Evolutionary conservation across 2,113 vertebrate genomes (phyloP).

Genomic region (Argyrosomus japonicus): DNA sequence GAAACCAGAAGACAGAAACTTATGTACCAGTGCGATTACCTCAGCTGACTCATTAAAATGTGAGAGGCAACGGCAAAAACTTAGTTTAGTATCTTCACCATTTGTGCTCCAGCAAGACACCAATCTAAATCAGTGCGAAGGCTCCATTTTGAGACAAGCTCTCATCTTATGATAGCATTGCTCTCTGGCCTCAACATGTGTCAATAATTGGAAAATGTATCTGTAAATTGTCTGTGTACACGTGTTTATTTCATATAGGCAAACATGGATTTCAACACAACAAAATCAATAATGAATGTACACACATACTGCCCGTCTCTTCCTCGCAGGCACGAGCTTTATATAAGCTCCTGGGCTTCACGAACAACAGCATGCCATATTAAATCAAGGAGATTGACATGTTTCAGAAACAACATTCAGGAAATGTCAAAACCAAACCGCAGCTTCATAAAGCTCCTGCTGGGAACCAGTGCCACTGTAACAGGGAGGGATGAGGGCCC

Average conservation of each 20-base stretch:
- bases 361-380: slow-evolving; percentile 61
- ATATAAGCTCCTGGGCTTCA: slow-evolving; percentile 57
- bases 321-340: slow-evolving; percentile 30
- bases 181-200: slow-evolving; percentile 18
- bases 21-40: slow-evolving; percentile 27
- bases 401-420: slow-evolving; percentile 74
- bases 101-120: slow-evolving; percentile 42
- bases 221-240: slow-evolving; percentile 53
- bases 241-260: slow-evolving; percentile 51
- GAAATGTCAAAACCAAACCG: slow-evolving; percentile 76
- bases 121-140: slow-evolving; percentile 7
- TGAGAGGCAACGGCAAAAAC: slow-evolving; percentile 37
- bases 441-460: slow-evolving; percentile 58
- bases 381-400: slow-evolving; percentile 80
- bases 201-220: slow-evolving; percentile 35
- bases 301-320: slow-evolving; percentile 8
- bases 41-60: slow-evolving; percentile 65
- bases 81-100: slow-evolving; percentile 50
- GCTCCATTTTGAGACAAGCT: slow-evolving; percentile 48
- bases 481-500: slow-evolving; percentile 53
- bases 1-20: slow-evolving; percentile 30
- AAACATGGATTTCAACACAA: slow-evolving; percentile 50
- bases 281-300: slow-evolving; percentile 70
- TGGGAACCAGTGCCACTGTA: slow-evolving; percentile 45
- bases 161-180: slow-evolving; percentile 24